Conservation (phyloP, 2,113 vertebrate species). For the Benitochromis conjunctus region DNA sequence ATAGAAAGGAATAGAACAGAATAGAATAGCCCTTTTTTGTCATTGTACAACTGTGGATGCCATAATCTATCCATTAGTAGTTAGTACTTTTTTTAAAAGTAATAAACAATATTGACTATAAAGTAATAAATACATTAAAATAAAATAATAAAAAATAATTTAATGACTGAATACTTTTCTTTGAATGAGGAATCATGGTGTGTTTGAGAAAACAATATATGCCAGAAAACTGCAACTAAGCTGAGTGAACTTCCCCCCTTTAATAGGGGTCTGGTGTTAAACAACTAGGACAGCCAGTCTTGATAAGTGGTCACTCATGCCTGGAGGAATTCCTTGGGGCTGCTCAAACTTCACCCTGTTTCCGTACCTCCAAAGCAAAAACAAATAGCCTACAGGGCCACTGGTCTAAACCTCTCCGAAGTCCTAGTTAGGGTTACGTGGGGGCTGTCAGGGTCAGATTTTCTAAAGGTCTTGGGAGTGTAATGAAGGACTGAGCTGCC, state of each 20-base stretch:
- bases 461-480: too few relatives aligned
- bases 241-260: neutral
- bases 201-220: neutral
- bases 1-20: too few relatives aligned
- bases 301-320: neutral
- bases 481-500: too few relatives aligned
- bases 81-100: neutral
- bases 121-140: neutral
- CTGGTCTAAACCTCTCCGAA: too few relatives aligned
- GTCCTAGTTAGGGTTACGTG: too few relatives aligned
- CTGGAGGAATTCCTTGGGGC: too few relatives aligned
- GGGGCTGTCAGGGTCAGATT: too few relatives aligned
- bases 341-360: too few relatives aligned
- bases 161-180: neutral
- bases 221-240: neutral
- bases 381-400: too few relatives aligned
- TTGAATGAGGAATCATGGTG: neutral
- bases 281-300: neutral
- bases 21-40: too few relatives aligned
- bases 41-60: neutral
- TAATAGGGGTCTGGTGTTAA: neutral
- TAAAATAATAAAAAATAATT: neutral
- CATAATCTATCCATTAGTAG: neutral
- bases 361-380: too few relatives aligned
- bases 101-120: neutral